These are phyloP conservation scores for Eupithecia vulgata DNA, from an alignment of 2,888 invertebrate genomes.

Conservation along the genomic window DNA sequence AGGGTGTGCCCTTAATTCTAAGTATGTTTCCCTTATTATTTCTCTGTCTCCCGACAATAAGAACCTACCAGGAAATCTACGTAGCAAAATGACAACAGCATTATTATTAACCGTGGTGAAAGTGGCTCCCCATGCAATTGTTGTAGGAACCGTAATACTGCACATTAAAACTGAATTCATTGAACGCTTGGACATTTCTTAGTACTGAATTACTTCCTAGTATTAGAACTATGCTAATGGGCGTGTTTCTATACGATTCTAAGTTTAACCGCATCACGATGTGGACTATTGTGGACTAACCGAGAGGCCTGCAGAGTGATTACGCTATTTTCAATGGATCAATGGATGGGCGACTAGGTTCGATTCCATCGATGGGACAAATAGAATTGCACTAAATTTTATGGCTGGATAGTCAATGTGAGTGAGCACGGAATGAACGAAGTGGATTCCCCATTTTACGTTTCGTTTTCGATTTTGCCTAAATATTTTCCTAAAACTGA, in stretches of 20 bases:
- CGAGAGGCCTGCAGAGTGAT: no score
- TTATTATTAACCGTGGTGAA: background rate
- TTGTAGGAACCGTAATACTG: background rate
- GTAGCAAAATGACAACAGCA: background rate
- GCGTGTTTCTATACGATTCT: background rate
- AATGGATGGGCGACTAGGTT: no score
- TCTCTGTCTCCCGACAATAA: background rate
- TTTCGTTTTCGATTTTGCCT: no score
- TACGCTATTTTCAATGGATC: no score
- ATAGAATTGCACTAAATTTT: no score
- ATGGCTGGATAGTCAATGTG: no score
- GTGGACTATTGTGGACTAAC: background rate
- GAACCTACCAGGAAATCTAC: background rate
- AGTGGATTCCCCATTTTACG: no score
- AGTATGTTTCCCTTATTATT: no score
- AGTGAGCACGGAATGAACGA: no score
- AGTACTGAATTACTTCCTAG: constrained; percentile 15
- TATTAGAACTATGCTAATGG: constrained; percentile 22
- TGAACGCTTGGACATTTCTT: constrained; percentile 8
- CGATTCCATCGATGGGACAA: no score
- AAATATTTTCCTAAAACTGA: no score
- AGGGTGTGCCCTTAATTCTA: no score
- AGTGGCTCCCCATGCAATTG: background rate
- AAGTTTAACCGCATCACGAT: background rate
- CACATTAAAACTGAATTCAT: constrained; percentile 8